A percentile compares a stretch with the other conserved stretches of the same genome.
Conservation (phyloP, 2,113 vertebrate species). For the Carollia perspicillata region DNA sequence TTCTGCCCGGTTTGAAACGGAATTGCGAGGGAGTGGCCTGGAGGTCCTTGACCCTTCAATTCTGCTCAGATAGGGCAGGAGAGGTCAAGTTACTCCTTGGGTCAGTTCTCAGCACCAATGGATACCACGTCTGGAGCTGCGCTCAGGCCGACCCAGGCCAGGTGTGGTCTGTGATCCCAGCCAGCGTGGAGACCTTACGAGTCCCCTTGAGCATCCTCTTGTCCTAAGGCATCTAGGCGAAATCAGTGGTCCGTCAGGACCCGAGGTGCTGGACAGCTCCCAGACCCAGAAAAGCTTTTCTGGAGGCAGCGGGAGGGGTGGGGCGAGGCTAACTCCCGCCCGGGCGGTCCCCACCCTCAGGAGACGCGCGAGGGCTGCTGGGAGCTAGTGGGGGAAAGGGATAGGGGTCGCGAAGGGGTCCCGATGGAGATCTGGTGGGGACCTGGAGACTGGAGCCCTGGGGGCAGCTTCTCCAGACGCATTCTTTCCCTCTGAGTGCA, state of each 20-base stretch:
- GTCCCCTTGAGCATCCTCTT: background rate
- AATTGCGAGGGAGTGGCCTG: background rate
- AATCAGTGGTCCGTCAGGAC: constrained; percentile 40
- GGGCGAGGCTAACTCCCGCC: background rate
- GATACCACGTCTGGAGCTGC: background rate
- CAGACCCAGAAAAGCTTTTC: background rate
- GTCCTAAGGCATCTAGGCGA: background rate
- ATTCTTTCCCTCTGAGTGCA: constrained; percentile 76
- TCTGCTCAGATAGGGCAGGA: background rate
- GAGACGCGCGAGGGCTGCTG: constrained; percentile 27
- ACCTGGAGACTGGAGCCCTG: constrained; percentile 45
- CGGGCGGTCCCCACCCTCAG: background rate
- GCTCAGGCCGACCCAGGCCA: background rate
- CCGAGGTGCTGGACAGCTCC: constrained; percentile 75
- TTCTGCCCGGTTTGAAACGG: background rate
- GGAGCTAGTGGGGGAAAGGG: constrained; percentile 1
- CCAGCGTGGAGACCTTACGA: background rate
- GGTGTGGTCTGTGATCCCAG: background rate
- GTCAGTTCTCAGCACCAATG: background rate
- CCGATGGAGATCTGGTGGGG: constrained; percentile 36
- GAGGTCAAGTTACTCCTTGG: background rate
- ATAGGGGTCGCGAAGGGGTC: constrained; percentile 42
- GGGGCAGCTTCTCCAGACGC: constrained; percentile 72
- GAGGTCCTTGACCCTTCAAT: background rate
- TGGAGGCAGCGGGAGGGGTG: background rate